phyloP scores from a whole-genome alignment of 2,113 vertebrate species.

The Spea multiplicata region DNA sequence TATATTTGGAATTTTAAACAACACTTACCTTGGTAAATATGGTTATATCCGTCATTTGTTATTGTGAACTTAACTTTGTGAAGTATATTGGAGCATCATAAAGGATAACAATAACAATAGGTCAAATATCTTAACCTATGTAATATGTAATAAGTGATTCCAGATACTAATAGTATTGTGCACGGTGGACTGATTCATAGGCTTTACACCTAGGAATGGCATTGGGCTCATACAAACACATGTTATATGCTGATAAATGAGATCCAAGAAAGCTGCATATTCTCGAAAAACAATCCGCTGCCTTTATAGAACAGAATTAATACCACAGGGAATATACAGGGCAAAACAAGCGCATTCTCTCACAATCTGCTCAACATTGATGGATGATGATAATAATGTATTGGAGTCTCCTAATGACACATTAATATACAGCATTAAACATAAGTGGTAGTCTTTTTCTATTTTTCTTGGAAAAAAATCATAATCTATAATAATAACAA shows the following conservation, averaged over 20 bases:
- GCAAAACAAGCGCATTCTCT: background rate
- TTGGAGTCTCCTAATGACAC: background rate
- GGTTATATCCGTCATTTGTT: too few relatives aligned
- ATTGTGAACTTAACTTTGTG: too few relatives aligned
- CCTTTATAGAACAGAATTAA: background rate
- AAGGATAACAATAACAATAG: background rate
- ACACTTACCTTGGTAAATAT: too few relatives aligned
- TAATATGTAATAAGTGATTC: constrained; percentile 15
- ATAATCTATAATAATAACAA: too few relatives aligned
- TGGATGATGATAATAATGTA: background rate
- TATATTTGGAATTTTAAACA: too few relatives aligned
- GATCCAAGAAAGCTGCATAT: constrained; percentile 5
- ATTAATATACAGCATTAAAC: too few relatives aligned
- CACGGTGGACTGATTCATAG: constrained; percentile 16
- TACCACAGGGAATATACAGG: background rate
- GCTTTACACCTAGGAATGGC: constrained; percentile 22
- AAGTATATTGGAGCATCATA: too few relatives aligned
- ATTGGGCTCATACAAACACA: constrained; percentile 16
- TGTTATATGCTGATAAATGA: constrained; percentile 23
- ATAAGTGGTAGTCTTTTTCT: too few relatives aligned
- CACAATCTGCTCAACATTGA: background rate
- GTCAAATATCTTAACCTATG: constrained; percentile 18
- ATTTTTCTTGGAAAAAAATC: too few relatives aligned
- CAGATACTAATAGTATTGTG: constrained; percentile 1
- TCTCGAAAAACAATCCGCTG: constrained; percentile 1